Conservation (phyloP, 2,113 vertebrate genomes). For the Danio rerio region GRCz12tu NC_133186.1:7505501-7506000, state of each 20-base stretch:
- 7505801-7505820: constrained; percentile 63
- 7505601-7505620: no score
- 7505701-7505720: constrained; percentile 59
- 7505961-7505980: neutral
- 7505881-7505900: neutral
- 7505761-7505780: constrained; percentile 60
- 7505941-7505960: neutral
- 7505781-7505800: constrained; percentile 13
- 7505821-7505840: constrained; percentile 41
- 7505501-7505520: no score
- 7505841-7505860: constrained; percentile 1
- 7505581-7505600: no score
- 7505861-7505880: constrained; percentile 11
- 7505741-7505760: constrained; percentile 68
- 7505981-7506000: neutral
- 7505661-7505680: no score
- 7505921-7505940: neutral
- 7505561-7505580: no score
- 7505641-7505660: no score
- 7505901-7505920: neutral
- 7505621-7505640: no score
- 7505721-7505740: constrained; percentile 72
- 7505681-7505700: neutral
- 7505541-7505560: no score
- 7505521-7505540: no score